Percentiles rank a stretch among this genome's conserved stretches.
phyloP scores from a whole-genome alignment of 2,888 invertebrate genomes.

The Cheiracanthium punctorium region DNA sequence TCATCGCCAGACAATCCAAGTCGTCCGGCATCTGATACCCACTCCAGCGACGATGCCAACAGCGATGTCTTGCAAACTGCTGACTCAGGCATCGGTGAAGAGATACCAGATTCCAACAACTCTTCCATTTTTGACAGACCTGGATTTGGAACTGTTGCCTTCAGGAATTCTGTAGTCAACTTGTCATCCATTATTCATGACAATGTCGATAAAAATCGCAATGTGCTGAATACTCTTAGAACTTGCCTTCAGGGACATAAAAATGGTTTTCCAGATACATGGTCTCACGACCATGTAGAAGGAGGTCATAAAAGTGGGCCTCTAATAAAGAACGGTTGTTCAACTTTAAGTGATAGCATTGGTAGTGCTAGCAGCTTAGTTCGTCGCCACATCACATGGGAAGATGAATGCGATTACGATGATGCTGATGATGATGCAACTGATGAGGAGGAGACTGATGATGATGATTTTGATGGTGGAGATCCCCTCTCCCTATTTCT shows the following conservation, averaged over 20 bases:
- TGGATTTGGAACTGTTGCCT: conserved; percentile 93
- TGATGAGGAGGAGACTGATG: conserved; percentile 78
- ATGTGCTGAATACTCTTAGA: background rate
- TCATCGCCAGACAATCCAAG: conserved; percentile 25
- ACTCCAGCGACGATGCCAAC: conserved; percentile 44
- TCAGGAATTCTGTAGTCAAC: conserved; percentile 79
- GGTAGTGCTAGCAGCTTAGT: conserved; percentile 85
- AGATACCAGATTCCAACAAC: conserved; percentile 21
- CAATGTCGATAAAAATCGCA: conserved; percentile 50
- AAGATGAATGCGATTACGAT: conserved; percentile 54
- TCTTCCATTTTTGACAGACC: conserved; percentile 88
- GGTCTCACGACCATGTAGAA: background rate
- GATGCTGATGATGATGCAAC: conserved; percentile 72
- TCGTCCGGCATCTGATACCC: conserved; percentile 24
- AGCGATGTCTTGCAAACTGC: conserved; percentile 71
- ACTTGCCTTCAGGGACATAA: background rate
- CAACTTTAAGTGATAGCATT: conserved; percentile 79
- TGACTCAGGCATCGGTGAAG: conserved; percentile 80
- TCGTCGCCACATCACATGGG: conserved; percentile 73
- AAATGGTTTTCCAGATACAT: background rate
- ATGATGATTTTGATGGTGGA: conserved; percentile 75
- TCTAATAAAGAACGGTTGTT: conserved; percentile 13
- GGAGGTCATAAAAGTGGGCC: background rate
- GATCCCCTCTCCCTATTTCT: conserved; percentile 88
- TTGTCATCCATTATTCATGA: conserved; percentile 8